Percentiles rank a stretch among this genome's conserved stretches.
Evolutionary conservation across 2,113 vertebrate species (phyloP).

Genomic region (Melospiza georgiana): DNA sequence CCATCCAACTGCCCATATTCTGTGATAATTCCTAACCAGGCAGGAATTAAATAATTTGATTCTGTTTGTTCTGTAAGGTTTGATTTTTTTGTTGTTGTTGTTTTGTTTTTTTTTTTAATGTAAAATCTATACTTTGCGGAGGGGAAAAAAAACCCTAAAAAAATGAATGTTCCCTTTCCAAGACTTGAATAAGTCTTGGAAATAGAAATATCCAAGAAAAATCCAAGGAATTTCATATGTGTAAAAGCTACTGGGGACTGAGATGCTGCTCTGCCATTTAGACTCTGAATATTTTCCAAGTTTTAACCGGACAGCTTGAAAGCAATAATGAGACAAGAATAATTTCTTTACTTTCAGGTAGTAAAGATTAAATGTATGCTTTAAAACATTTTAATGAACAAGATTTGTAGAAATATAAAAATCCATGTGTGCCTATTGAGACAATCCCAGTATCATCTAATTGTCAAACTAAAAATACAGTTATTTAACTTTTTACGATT

Average conservation of each 20-base stretch:
- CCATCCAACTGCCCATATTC: background rate
- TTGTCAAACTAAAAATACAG: background rate
- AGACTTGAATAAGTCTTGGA: background rate
- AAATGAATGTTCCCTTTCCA: background rate
- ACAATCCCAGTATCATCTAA: background rate
- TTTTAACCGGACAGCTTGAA: background rate
- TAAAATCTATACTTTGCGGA: background rate
- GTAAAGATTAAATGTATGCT: background rate
- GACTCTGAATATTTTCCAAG: background rate
- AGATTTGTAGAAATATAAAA: background rate
- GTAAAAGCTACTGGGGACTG: background rate
- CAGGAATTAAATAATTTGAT: background rate
- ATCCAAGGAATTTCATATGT: background rate
- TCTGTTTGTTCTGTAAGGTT: background rate
- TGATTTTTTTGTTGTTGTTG: background rate
- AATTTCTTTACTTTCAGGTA: background rate
- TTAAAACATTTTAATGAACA: background rate
- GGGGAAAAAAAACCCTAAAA: fast-evolving
- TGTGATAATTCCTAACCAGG: background rate
- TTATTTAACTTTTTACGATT: background rate
- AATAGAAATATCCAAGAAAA: background rate
- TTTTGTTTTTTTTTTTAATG: background rate
- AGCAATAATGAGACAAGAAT: background rate
- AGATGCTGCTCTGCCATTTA: background rate
- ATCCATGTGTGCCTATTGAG: background rate